A percentile compares a stretch with the other conserved stretches of the same genome.
phyloP scores from a whole-genome alignment of 2,113 vertebrate genomes.

The Glareola pratincola region DNA sequence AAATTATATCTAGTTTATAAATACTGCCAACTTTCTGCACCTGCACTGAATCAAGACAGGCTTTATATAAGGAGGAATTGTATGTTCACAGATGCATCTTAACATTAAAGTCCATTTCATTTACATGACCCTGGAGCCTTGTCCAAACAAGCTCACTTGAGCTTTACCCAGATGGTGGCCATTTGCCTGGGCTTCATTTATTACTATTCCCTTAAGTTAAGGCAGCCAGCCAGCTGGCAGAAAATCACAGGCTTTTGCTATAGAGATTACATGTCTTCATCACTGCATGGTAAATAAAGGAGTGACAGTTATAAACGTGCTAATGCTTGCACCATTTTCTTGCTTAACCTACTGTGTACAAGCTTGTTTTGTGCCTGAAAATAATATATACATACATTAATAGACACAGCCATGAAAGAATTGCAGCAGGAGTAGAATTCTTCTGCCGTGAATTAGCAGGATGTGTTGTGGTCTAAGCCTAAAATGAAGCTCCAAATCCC shows the following conservation, averaged over 20 bases:
- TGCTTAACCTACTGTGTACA: not conserved
- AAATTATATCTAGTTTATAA: not conserved
- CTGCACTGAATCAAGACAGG: not conserved
- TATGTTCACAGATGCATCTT: conserved; percentile 55
- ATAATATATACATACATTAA: not conserved
- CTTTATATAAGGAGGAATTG: not conserved
- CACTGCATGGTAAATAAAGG: conserved; percentile 13
- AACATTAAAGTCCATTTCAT: conserved; percentile 66
- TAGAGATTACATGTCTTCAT: conserved; percentile 41
- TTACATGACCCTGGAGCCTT: conserved; percentile 74
- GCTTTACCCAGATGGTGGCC: conserved; percentile 82
- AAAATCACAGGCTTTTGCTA: not conserved
- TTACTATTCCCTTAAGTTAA: conserved; percentile 64
- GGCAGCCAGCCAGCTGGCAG: conserved; percentile 71
- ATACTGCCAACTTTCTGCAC: conserved; percentile 15
- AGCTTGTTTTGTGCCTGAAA: not conserved
- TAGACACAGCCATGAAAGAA: not conserved
- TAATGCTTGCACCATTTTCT: not conserved
- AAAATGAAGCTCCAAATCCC: not conserved
- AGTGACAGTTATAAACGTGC: not conserved
- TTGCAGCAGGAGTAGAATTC: not conserved
- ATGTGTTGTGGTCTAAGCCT: not conserved
- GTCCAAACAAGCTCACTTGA: conserved; percentile 75
- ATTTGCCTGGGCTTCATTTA: conserved; percentile 77
- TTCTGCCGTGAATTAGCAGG: not conserved